These are phyloP conservation scores for Charaxes varanes DNA, from an alignment of 1,140 invertebrate species.

Conservation along the genomic window DNA sequence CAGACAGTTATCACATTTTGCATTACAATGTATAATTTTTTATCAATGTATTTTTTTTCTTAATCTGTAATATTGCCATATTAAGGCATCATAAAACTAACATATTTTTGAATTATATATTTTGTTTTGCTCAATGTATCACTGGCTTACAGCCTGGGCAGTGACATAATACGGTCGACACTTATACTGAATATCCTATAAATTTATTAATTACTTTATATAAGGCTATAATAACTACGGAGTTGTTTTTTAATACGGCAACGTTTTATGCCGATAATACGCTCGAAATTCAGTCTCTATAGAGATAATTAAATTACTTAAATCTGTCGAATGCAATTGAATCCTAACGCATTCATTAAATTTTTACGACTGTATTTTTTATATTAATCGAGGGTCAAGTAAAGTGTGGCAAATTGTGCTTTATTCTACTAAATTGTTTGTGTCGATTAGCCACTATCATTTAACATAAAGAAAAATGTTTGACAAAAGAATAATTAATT, in stretches of 20 bases:
- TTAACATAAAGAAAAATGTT: too few species aligned
- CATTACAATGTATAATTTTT: too few species aligned
- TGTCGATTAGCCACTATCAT: too few species aligned
- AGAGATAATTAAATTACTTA: neutral
- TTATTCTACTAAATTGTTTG: too few species aligned
- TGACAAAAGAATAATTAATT: too few species aligned
- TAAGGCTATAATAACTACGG: conserved; percentile 3
- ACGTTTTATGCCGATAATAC: neutral
- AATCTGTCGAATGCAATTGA: too few species aligned
- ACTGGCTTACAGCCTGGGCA: conserved; percentile 16
- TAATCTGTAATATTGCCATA: conserved; percentile 5
- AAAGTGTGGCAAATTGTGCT: too few species aligned
- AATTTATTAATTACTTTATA: conserved; percentile 7
- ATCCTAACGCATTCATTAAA: too few species aligned
- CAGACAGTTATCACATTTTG: too few species aligned
- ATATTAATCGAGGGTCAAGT: too few species aligned
- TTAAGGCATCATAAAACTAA: neutral
- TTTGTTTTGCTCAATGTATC: conserved; percentile 16
- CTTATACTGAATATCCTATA: conserved; percentile 7
- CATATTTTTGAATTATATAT: conserved; percentile 2
- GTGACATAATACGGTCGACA: conserved; percentile 7
- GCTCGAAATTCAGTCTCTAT: conserved; percentile 10
- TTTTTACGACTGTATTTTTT: too few species aligned
- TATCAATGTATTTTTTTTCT: too few species aligned
- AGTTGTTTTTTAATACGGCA: neutral